Percentiles rank a stretch among this genome's conserved stretches.
Conservation (phyloP, 2,888 invertebrate genomes). For the Enchytraeus crypticus region DNA sequence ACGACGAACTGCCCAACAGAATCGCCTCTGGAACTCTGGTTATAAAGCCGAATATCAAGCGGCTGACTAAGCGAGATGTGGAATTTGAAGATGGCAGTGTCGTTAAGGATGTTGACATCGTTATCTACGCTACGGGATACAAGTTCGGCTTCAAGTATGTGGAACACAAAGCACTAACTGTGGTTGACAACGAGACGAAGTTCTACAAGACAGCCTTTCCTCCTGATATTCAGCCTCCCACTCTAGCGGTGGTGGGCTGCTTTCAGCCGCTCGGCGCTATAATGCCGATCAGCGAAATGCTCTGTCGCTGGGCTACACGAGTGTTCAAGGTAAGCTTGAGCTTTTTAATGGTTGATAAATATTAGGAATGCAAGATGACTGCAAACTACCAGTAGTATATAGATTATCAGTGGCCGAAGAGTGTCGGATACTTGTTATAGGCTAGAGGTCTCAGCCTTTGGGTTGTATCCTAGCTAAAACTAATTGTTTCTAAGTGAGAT, state of each 20-base stretch:
- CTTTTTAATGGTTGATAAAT: neutral
- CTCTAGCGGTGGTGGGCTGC: conserved; percentile 49
- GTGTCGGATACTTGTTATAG: no score
- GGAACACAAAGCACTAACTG: conserved; percentile 34
- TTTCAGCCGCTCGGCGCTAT: no score
- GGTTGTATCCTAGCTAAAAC: no score
- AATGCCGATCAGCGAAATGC: conserved; percentile 51
- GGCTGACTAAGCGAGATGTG: conserved; percentile 36
- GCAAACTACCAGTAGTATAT: no score
- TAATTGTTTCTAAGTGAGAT: no score
- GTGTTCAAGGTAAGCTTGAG: conserved; percentile 37
- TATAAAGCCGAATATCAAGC: conserved; percentile 38
- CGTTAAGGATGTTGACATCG: conserved; percentile 40
- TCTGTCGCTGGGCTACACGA: conserved; percentile 48
- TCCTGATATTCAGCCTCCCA: conserved; percentile 34
- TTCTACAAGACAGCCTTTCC: conserved; percentile 49
- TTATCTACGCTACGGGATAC: conserved; percentile 47
- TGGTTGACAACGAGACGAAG: conserved; percentile 36
- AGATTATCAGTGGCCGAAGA: no score
- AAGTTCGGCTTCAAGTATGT: conserved; percentile 49
- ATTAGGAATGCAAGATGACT: no score
- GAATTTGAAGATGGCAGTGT: conserved; percentile 39
- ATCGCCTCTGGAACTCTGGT: conserved; percentile 43
- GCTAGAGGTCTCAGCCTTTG: no score
- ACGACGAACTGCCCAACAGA: no score